Percentiles rank a stretch among this genome's conserved stretches.
These are phyloP conservation scores for Pocillopora meandrina DNA, from an alignment of 92 coral and sea anemone genomes.

Conservation along the genomic window DNA sequence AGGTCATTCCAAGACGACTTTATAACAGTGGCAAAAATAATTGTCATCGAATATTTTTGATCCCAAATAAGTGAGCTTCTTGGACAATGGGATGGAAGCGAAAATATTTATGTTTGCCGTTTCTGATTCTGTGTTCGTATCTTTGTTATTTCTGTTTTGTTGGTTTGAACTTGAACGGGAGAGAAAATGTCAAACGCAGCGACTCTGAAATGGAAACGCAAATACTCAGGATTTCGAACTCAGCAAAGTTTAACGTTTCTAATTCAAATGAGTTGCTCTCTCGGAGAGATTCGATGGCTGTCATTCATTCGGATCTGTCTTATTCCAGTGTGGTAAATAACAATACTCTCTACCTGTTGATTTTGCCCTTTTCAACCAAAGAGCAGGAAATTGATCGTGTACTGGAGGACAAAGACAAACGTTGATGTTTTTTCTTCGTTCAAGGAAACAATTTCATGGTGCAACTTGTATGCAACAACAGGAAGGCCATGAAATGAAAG, in stretches of 20 bases:
- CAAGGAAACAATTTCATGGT: constrained; percentile 10
- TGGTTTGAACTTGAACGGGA: too few species aligned
- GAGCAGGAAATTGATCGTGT: background rate
- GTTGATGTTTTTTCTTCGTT: constrained; percentile 18
- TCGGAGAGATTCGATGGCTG: background rate
- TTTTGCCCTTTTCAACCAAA: background rate
- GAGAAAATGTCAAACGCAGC: too few species aligned
- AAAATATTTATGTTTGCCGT: too few species aligned
- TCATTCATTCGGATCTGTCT: background rate
- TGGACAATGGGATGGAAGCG: too few species aligned
- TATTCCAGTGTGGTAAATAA: background rate
- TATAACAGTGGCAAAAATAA: too few species aligned
- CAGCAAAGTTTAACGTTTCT: background rate
- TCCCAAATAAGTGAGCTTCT: too few species aligned
- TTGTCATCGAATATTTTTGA: too few species aligned
- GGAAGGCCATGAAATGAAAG: background rate
- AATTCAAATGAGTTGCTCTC: background rate
- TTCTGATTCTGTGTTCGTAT: too few species aligned
- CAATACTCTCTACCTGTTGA: background rate
- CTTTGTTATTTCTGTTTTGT: too few species aligned
- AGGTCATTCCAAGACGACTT: too few species aligned
- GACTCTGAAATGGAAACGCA: too few species aligned
- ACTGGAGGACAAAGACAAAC: background rate
- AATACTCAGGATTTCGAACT: too few species aligned
- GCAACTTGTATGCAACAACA: constrained; percentile 1